These are phyloP conservation scores for Gambelia wislizenii DNA, from an alignment of 2,797 vertebrate species.

Conservation along the genomic window DNA sequence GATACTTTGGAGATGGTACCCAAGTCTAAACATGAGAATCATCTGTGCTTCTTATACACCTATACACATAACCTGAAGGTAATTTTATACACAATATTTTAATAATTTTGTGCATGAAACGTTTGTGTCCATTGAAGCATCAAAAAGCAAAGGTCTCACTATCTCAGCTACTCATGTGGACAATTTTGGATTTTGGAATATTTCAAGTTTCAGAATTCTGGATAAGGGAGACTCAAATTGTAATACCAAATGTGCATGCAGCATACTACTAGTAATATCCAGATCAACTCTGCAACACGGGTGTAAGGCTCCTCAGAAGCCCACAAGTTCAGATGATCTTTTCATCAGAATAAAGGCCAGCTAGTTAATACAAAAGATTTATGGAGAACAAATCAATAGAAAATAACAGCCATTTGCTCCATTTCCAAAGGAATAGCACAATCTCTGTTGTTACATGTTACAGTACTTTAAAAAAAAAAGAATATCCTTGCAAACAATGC, in stretches of 20 bases:
- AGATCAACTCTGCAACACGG: neutral
- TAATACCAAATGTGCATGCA: neutral
- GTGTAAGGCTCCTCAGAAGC: neutral
- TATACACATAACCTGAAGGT: too few relatives aligned
- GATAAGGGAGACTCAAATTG: too few relatives aligned
- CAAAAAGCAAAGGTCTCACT: too few relatives aligned
- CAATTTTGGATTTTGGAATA: too few relatives aligned
- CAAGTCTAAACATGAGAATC: too few relatives aligned
- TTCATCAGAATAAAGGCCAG: neutral
- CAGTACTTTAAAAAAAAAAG: neutral
- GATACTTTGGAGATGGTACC: too few relatives aligned
- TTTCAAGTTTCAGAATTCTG: too few relatives aligned
- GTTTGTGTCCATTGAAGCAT: too few relatives aligned
- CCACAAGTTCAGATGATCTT: neutral
- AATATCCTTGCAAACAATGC: neutral
- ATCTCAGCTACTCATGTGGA: too few relatives aligned
- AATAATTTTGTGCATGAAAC: too few relatives aligned
- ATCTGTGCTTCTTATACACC: too few relatives aligned
- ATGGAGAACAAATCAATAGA: neutral
- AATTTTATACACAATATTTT: too few relatives aligned
- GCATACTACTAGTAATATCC: neutral
- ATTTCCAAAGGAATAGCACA: neutral
- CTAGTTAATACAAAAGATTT: neutral
- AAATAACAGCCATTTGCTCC: neutral
- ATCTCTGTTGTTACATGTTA: neutral